A percentile compares a stretch with the other conserved stretches of the same genome.
These are phyloP conservation scores for Dicaeum eximium DNA, from an alignment of 2,113 vertebrate genomes.

Conservation along the genomic window DNA sequence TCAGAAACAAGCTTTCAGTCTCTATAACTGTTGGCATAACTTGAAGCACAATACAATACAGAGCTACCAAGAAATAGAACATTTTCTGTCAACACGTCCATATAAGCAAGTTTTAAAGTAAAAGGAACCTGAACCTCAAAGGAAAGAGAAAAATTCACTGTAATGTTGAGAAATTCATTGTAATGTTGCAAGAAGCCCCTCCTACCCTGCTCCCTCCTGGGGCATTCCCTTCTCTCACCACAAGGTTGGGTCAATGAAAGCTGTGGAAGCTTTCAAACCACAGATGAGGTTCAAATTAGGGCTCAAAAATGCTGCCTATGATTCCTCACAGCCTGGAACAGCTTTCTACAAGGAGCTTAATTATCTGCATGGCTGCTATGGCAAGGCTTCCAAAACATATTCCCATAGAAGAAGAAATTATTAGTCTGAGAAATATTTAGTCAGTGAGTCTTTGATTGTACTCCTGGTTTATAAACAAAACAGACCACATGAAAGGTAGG, in stretches of 20 bases:
- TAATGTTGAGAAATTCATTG: neutral
- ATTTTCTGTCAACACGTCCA: neutral
- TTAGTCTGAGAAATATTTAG: neutral
- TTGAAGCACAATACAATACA: neutral
- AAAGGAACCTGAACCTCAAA: neutral
- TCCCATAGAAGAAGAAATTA: neutral
- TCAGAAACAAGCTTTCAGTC: neutral
- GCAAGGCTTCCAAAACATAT: neutral
- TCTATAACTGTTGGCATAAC: rapidly evolving
- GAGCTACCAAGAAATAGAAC: neutral
- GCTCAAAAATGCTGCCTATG: neutral
- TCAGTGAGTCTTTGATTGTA: neutral
- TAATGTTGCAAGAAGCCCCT: neutral
- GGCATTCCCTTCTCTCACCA: neutral
- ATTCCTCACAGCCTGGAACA: neutral
- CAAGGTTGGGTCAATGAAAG: neutral
- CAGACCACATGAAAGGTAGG: neutral
- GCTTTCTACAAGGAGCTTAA: neutral
- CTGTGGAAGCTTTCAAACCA: neutral
- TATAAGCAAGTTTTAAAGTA: neutral
- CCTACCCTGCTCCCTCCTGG: no score
- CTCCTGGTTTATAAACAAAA: neutral
- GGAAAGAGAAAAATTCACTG: neutral
- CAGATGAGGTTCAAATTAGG: neutral
- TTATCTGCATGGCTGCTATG: neutral